These are phyloP conservation scores for Diaprepes abbreviatus DNA, from an alignment of 2,888 invertebrate genomes.

Conservation along the genomic window DNA sequence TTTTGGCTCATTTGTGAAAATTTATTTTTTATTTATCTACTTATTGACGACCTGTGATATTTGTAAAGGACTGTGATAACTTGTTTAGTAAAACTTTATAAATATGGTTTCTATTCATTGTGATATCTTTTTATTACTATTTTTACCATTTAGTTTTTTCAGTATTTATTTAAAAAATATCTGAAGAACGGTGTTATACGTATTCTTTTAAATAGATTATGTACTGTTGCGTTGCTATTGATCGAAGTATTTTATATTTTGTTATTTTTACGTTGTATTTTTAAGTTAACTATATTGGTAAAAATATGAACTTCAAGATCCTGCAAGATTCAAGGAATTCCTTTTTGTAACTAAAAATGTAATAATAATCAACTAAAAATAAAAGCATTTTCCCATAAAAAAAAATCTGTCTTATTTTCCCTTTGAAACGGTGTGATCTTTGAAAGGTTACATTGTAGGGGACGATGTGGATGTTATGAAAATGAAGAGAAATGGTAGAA, in stretches of 20 bases:
- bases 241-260: constrained; percentile 11
- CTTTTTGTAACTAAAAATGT: constrained; percentile 13
- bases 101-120: neutral
- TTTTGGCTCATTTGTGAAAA: constrained; percentile 9
- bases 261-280: constrained; percentile 10
- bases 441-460: neutral
- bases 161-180: neutral
- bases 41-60: neutral
- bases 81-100: neutral
- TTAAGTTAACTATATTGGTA: neutral
- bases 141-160: neutral
- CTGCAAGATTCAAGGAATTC: neutral
- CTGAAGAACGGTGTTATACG: neutral
- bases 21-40: neutral
- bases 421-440: neutral
- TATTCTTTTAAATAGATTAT: neutral
- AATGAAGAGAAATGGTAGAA: neutral
- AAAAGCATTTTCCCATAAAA: neutral
- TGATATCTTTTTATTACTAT: neutral
- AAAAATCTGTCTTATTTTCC: constrained; percentile 10
- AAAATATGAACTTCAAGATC: constrained; percentile 2
- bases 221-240: neutral
- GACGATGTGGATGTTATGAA: neutral
- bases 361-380: neutral
- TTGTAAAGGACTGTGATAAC: constrained; percentile 8